Percentiles rank a stretch among this genome's conserved stretches.
phyloP scores from a whole-genome alignment of 2,888 invertebrate species.

The Zeuzera pyrina region DNA sequence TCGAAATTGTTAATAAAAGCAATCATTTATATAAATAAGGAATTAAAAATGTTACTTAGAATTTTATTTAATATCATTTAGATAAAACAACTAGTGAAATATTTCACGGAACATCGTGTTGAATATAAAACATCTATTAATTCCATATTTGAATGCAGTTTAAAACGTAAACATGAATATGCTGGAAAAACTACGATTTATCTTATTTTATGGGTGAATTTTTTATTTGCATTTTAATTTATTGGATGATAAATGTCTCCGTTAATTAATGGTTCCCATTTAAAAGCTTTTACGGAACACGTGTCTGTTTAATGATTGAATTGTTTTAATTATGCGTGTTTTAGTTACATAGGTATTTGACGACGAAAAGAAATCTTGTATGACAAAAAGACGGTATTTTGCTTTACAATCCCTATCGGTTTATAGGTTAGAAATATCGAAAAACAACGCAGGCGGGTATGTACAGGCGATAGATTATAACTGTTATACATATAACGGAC shows the following conservation, averaged over 20 bases:
- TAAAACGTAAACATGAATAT: conserved; percentile 12
- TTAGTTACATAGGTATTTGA: too few species aligned
- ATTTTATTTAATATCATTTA: background rate
- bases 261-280: conserved; percentile 19
- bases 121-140: conserved; percentile 18
- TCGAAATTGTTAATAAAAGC: background rate
- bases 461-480: too few species aligned
- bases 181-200: conserved; percentile 6
- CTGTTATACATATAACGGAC: too few species aligned
- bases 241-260: conserved; percentile 5
- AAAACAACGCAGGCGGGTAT: too few species aligned
- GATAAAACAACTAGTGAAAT: conserved; percentile 10
- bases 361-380: too few species aligned
- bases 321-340: too few species aligned
- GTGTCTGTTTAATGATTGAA: conserved; percentile 16
- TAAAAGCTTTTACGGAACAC: conserved; percentile 33
- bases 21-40: background rate
- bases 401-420: too few species aligned
- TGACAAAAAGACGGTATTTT: too few species aligned
- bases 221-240: too few species aligned
- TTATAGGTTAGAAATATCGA: too few species aligned
- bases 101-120: conserved; percentile 13
- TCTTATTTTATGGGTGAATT: conserved; percentile 7
- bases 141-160: conserved; percentile 13
- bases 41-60: background rate